Percentiles rank a stretch among this genome's conserved stretches.
Conservation (phyloP, 2,797 vertebrate species). For the Sardinella longiceps region DNA sequence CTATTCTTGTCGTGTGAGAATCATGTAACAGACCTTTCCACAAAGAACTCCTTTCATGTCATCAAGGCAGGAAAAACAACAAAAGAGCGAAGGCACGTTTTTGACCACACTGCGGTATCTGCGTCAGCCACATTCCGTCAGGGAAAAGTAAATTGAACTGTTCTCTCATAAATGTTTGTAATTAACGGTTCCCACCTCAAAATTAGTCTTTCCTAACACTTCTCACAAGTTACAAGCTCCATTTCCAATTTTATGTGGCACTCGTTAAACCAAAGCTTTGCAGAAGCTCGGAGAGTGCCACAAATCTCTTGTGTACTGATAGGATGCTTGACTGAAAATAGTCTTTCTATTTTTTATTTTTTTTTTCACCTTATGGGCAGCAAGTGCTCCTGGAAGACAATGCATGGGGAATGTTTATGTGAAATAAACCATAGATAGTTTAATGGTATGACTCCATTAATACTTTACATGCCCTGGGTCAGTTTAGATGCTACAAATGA, state of each 20-base stretch:
- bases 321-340: conserved; percentile 3
- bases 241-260: conserved; percentile 57
- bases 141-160: conserved; percentile 62
- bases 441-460: background rate
- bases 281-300: conserved; percentile 22
- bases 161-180: conserved; percentile 52
- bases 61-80: conserved; percentile 39
- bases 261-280: conserved; percentile 46
- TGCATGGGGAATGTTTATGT: conserved; percentile 1
- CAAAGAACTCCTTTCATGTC: conserved; percentile 33
- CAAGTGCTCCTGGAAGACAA: background rate
- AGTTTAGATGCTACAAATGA: background rate
- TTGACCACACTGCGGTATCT: conserved; percentile 41
- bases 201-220: conserved; percentile 53
- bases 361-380: background rate
- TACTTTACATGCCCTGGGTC: background rate
- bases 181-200: conserved; percentile 50
- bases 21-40: background rate
- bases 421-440: background rate
- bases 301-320: conserved; percentile 25
- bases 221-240: conserved; percentile 53
- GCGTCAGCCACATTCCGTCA: conserved; percentile 46
- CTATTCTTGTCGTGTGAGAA: background rate
- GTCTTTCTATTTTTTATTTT: background rate
- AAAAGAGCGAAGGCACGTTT: conserved; percentile 28